Conservation (phyloP, 2,888 invertebrate genomes). For the Onthophagus sagittarius region DNA sequence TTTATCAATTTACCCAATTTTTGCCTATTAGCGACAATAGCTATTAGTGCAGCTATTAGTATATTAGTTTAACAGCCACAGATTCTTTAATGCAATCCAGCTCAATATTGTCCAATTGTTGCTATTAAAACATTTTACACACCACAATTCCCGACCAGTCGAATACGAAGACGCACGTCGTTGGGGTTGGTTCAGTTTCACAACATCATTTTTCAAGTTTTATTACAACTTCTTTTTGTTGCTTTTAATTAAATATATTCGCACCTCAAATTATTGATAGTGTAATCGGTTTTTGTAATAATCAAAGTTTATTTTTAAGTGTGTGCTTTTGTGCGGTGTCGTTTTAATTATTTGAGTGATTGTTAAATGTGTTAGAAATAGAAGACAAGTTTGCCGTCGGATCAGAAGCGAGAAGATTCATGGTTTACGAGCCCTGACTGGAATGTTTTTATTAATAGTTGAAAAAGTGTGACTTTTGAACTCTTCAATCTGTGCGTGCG, state of each 20-base stretch:
- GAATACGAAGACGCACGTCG: constrained; percentile 42
- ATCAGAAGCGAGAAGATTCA: too few relatives aligned
- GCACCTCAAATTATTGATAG: too few relatives aligned
- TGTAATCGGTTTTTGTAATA: too few relatives aligned
- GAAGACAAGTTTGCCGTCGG: too few relatives aligned
- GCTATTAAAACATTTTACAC: constrained; percentile 50
- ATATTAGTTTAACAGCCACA: constrained; percentile 50
- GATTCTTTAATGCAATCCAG: constrained; percentile 52
- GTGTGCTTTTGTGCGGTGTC: too few relatives aligned
- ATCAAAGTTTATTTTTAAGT: too few relatives aligned
- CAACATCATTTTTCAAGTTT: not conserved
- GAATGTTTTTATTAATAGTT: not conserved
- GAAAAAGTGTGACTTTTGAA: not conserved
- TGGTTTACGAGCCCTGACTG: not conserved
- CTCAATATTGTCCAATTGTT: constrained; percentile 52
- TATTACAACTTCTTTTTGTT: not conserved
- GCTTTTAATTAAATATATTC: not conserved
- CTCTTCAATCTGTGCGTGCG: not conserved
- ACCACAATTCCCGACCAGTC: constrained; percentile 46
- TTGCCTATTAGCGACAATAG: constrained; percentile 52
- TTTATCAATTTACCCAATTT: constrained; percentile 54
- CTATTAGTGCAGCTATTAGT: constrained; percentile 51
- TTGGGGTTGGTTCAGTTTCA: constrained; percentile 38
- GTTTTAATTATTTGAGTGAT: too few relatives aligned
- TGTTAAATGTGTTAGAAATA: too few relatives aligned